Percentiles rank a stretch among this genome's conserved stretches.
Conservation (phyloP, 1,140 invertebrate species). For the Papilio polytes region DNA sequence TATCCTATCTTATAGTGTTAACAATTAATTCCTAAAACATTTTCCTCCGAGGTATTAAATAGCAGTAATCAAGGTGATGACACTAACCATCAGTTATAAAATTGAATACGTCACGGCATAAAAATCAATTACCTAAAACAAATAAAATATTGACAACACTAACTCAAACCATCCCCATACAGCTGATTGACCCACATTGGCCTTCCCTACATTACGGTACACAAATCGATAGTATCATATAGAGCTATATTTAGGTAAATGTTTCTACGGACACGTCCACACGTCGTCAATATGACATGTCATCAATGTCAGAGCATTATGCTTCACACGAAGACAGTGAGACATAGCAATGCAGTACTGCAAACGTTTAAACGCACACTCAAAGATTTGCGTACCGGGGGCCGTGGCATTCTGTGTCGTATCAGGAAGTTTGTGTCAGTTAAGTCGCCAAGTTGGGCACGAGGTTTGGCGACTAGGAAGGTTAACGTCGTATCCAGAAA, state of each 20-base stretch:
- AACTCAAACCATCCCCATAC: neutral
- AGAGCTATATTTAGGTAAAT: conserved; percentile 27
- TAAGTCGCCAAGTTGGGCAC: too few relatives aligned
- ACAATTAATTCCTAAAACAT: too few relatives aligned
- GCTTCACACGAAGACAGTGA: neutral
- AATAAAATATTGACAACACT: neutral
- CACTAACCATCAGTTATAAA: neutral
- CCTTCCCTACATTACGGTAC: conserved; percentile 15
- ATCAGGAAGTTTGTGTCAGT: too few relatives aligned
- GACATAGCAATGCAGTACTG: neutral
- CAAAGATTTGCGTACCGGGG: too few relatives aligned
- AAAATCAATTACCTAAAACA: neutral
- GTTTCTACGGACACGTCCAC: conserved; percentile 23
- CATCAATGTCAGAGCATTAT: conserved; percentile 1
- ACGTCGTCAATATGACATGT: conserved; percentile 15
- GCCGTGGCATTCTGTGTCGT: too few relatives aligned
- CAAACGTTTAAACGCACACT: neutral
- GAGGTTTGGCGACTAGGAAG: too few relatives aligned
- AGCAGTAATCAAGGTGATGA: too few relatives aligned
- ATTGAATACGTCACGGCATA: neutral
- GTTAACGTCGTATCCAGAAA: too few relatives aligned
- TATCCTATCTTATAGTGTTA: too few relatives aligned
- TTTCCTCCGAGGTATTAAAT: too few relatives aligned
- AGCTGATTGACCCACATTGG: conserved; percentile 24
- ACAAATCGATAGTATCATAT: conserved; percentile 28